phyloP scores from a whole-genome alignment of 2,888 invertebrate species.

The Hirudinaria manillensis region DNA sequence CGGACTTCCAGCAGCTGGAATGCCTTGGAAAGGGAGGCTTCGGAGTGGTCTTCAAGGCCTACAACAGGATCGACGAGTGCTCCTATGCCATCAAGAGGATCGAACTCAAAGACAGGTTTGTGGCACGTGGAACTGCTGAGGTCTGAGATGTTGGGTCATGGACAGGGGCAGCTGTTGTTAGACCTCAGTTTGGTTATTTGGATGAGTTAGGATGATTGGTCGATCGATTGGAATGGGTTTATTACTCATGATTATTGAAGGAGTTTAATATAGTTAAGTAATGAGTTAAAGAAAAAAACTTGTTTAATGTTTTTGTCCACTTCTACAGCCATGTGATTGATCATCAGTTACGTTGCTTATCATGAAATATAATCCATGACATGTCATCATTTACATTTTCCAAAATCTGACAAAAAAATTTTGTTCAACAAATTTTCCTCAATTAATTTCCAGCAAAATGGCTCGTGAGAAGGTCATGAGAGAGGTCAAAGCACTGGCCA shows the following conservation, averaged over 20 bases:
- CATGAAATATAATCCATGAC: no score
- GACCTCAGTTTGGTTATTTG: no score
- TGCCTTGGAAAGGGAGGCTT: constrained; percentile 71
- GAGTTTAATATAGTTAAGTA: no score
- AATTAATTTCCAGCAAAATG: constrained; percentile 62
- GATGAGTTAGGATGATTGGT: no score
- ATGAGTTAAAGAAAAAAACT: no score
- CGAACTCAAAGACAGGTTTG: constrained; percentile 65
- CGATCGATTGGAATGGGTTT: no score
- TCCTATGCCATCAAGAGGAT: constrained; percentile 92
- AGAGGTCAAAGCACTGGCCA: constrained; percentile 88
- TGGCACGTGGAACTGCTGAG: background rate
- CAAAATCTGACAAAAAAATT: background rate
- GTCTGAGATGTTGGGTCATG: background rate
- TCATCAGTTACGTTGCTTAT: no score
- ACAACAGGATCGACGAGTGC: constrained; percentile 86
- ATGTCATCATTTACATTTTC: no score
- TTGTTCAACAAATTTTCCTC: background rate
- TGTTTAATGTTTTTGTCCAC: no score
- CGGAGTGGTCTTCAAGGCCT: constrained; percentile 90
- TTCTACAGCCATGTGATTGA: no score
- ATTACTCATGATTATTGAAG: no score
- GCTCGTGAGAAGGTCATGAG: constrained; percentile 81
- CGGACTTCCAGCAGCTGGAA: constrained; percentile 65
- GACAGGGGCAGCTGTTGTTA: background rate